Percentiles rank a stretch among this genome's conserved stretches.
These are phyloP conservation scores for Psittacula echo DNA, from an alignment of 2,797 vertebrate species.

Conservation along the genomic window DNA sequence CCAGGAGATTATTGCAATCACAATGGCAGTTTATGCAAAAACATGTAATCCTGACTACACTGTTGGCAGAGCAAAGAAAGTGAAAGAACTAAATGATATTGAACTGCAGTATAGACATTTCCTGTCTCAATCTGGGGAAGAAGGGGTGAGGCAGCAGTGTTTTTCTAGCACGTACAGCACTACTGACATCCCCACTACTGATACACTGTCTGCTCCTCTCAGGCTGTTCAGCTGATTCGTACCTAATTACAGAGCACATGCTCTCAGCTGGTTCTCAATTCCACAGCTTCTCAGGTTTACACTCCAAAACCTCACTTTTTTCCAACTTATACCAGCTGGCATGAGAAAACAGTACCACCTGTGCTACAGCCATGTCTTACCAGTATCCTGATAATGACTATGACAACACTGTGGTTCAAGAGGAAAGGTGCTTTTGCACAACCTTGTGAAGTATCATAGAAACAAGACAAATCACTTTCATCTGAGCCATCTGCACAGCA, in stretches of 20 bases:
- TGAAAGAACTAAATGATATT: background rate
- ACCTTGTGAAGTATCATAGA: background rate
- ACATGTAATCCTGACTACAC: background rate
- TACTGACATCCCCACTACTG: background rate
- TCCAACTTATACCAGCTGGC: background rate
- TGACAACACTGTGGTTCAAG: fast-evolving
- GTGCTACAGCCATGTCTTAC: background rate
- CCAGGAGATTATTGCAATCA: background rate
- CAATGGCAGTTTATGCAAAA: slow-evolving; percentile 1
- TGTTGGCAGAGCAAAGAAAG: background rate
- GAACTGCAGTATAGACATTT: background rate
- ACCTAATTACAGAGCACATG: background rate
- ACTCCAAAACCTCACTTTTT: background rate
- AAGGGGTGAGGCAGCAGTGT: background rate
- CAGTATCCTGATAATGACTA: background rate
- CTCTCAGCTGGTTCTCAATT: background rate
- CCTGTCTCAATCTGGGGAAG: background rate
- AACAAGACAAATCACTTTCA: background rate
- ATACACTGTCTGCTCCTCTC: background rate
- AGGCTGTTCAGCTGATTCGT: background rate
- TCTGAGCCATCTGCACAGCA: background rate
- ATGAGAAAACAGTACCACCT: background rate
- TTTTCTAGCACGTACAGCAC: background rate
- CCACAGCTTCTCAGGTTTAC: background rate
- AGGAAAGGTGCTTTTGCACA: background rate